phyloP scores from a whole-genome alignment of 2,888 invertebrate genomes.

The Scaptomyza flava region DNA sequence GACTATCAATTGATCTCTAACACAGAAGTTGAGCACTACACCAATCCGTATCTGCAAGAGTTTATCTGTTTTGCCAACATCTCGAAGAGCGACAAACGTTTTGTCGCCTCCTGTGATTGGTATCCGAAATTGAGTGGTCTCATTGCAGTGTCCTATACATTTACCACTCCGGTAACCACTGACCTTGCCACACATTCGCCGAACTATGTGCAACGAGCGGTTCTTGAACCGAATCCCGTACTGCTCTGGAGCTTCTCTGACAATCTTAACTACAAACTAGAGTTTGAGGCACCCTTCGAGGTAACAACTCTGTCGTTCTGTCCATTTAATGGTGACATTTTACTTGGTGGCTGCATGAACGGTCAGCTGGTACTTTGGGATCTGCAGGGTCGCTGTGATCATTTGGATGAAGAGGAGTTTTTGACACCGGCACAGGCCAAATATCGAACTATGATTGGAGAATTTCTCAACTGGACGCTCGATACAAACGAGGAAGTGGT shows the following conservation, averaged over 20 bases:
- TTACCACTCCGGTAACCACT: slow-evolving; percentile 85
- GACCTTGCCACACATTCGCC: slow-evolving; percentile 71
- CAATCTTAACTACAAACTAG: slow-evolving; percentile 88
- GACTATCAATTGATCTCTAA: slow-evolving; percentile 82
- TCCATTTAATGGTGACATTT: slow-evolving; percentile 88
- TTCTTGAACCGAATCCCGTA: slow-evolving; percentile 88
- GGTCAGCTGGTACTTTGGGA: slow-evolving; percentile 91
- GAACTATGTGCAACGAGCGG: slow-evolving; percentile 86
- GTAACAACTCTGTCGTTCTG: slow-evolving; percentile 88
- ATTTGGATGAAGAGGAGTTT: slow-evolving; percentile 87
- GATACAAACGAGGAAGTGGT: slow-evolving; percentile 86
- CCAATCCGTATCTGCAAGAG: slow-evolving; percentile 81
- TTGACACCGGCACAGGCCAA: slow-evolving; percentile 87
- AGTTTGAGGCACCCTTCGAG: slow-evolving; percentile 88
- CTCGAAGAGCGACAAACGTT: slow-evolving; percentile 87
- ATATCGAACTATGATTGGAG: slow-evolving; percentile 87
- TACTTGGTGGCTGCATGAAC: slow-evolving; percentile 90
- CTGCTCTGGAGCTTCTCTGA: slow-evolving; percentile 91
- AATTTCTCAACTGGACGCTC: slow-evolving; percentile 89
- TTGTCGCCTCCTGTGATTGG: slow-evolving; percentile 88
- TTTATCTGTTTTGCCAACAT: slow-evolving; percentile 88
- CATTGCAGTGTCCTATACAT: slow-evolving; percentile 88
- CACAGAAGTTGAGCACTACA: slow-evolving; percentile 71
- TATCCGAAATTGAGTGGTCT: slow-evolving; percentile 90
- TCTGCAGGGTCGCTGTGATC: slow-evolving; percentile 87